Evolutionary conservation across 2,888 invertebrate species (phyloP).

Genomic region (Gortyna flavago): DNA sequence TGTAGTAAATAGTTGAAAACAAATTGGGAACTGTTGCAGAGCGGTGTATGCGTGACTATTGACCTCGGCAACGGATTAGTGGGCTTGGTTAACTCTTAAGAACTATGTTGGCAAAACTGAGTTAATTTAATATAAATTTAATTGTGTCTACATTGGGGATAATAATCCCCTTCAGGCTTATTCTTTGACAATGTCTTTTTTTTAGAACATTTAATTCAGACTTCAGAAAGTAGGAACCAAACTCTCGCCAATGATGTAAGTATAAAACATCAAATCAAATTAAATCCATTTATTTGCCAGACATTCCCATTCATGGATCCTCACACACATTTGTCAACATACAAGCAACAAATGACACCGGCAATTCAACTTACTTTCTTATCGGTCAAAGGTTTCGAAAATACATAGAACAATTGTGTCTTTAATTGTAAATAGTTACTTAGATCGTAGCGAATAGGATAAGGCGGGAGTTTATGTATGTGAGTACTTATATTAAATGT

Average conservation of each 20-base stretch:
- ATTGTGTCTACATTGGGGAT: not conserved
- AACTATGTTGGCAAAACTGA: not conserved
- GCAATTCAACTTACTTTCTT: not conserved
- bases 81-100: not conserved
- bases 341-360: too few relatives aligned
- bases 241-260: too few relatives aligned
- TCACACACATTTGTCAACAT: not conserved
- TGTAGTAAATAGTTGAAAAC: not conserved
- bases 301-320: too few relatives aligned
- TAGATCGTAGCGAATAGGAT: too few relatives aligned
- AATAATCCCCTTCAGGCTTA: not conserved
- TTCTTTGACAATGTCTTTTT: not conserved
- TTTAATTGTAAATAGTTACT: too few relatives aligned
- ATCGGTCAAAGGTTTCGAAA: not conserved
- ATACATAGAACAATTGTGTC: not conserved
- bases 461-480: too few relatives aligned
- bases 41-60: not conserved
- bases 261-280: too few relatives aligned
- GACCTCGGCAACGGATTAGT: not conserved
- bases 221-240: not conserved
- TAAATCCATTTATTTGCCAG: too few relatives aligned
- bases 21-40: not conserved
- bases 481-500: too few relatives aligned
- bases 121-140: not conserved
- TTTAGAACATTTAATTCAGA: not conserved